A percentile compares a stretch with the other conserved stretches of the same genome.
Conservation (phyloP, 2,113 vertebrate species). For the Grammomys dolichurus region DNA sequence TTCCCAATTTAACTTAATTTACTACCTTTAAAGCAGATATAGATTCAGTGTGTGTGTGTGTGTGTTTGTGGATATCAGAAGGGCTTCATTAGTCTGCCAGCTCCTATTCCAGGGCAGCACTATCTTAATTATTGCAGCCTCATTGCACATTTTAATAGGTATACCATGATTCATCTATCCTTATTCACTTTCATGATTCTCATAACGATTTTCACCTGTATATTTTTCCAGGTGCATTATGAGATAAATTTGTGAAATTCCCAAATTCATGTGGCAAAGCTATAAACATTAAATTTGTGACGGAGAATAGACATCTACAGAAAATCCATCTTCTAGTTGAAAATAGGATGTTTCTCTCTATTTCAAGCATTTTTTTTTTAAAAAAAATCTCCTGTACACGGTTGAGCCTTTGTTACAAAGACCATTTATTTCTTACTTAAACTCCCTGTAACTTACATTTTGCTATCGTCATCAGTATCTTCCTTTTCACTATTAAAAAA, state of each 20-base stretch:
- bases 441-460: not conserved
- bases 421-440: slow-evolving; percentile 17
- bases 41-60: not conserved
- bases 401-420: not conserved
- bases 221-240: slow-evolving; percentile 61
- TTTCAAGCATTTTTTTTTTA: slow-evolving; percentile 24
- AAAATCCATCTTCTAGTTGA: slow-evolving; percentile 1
- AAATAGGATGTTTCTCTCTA: not conserved
- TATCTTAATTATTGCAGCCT: slow-evolving; percentile 74
- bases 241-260: slow-evolving; percentile 32
- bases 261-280: not conserved
- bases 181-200: slow-evolving; percentile 62
- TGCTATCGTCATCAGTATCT: not conserved
- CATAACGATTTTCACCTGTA: slow-evolving; percentile 59
- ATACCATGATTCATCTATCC: slow-evolving; percentile 51
- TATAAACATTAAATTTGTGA: slow-evolving; percentile 51
- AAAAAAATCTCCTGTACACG: not conserved
- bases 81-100: slow-evolving; percentile 60
- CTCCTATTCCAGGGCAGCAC: slow-evolving; percentile 52
- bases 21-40: not conserved
- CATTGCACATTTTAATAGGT: slow-evolving; percentile 74
- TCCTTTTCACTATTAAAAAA: slow-evolving; percentile 1
- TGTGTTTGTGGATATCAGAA: not conserved
- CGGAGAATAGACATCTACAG: not conserved
- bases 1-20: not conserved